A percentile compares a stretch with the other conserved stretches of the same genome.
phyloP scores from a whole-genome alignment of 2,888 invertebrate species.

The Trachelus tabidus region DNA sequence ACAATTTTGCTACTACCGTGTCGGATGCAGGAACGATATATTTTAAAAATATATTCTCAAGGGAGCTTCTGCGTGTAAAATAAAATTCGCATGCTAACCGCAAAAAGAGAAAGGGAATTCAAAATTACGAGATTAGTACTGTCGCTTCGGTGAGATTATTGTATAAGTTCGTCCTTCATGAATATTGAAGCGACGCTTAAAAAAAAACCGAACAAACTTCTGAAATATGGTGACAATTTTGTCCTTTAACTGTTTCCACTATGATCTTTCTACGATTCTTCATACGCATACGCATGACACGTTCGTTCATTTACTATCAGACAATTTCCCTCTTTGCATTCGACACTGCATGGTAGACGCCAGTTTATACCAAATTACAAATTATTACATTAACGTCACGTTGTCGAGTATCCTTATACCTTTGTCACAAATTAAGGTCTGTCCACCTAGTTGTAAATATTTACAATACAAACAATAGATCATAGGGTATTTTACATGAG shows the following conservation, averaged over 20 bases:
- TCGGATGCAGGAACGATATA: not conserved
- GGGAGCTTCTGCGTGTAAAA: not conserved
- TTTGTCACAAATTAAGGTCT: not conserved
- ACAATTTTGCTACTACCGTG: not conserved
- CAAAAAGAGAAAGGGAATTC: not conserved
- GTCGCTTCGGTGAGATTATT: not conserved
- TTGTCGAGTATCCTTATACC: not conserved
- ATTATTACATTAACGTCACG: not conserved
- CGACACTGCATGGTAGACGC: not conserved
- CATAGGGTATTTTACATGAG: conserved; percentile 42
- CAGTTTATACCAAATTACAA: not conserved
- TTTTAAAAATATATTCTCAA: not conserved
- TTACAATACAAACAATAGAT: conserved; percentile 5
- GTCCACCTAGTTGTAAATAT: conserved; percentile 24
- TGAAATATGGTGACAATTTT: not conserved
- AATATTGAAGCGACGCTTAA: not conserved
- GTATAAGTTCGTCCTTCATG: not conserved
- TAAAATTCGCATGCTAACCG: not conserved
- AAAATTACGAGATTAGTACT: not conserved
- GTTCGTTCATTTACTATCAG: too few relatives aligned
- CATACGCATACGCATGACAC: not conserved
- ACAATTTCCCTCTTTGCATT: not conserved
- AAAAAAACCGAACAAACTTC: not conserved
- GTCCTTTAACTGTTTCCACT: not conserved
- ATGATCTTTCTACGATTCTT: not conserved